Conservation (phyloP, 1,140 invertebrate genomes). For the Cataglyphis hispanica region DNA sequence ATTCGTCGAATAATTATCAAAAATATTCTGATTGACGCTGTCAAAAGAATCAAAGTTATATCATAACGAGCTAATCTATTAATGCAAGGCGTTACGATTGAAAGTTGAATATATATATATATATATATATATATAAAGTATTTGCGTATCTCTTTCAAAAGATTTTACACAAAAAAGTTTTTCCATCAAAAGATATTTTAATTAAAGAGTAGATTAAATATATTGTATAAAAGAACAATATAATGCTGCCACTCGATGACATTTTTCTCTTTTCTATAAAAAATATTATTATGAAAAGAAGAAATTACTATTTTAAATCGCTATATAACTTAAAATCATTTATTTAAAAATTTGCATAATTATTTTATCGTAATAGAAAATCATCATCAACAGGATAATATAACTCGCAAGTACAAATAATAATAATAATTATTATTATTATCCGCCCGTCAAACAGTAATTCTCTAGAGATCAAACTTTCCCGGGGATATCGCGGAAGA, state of each 20-base stretch:
- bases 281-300: not conserved
- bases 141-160: not conserved
- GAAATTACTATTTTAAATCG: not conserved
- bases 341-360: not conserved
- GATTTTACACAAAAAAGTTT: not conserved
- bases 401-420: slow-evolving; percentile 2
- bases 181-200: not conserved
- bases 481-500: slow-evolving; percentile 14
- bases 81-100: not conserved
- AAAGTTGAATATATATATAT: not conserved
- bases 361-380: not conserved
- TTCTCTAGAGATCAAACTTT: not conserved
- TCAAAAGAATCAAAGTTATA: not conserved
- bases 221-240: not conserved
- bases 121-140: not conserved
- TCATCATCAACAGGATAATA: not conserved
- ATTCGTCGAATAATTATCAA: slow-evolving; percentile 7
- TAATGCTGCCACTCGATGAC: too few species aligned
- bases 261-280: not conserved
- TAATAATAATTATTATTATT: slow-evolving; percentile 24
- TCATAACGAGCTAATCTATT: not conserved
- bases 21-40: slow-evolving; percentile 3
- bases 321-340: not conserved
- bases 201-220: not conserved
- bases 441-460: slow-evolving; percentile 2